Base-by-base conservation (phyloP, 2,888 invertebrate species). In the Heliconius sara region DNA sequence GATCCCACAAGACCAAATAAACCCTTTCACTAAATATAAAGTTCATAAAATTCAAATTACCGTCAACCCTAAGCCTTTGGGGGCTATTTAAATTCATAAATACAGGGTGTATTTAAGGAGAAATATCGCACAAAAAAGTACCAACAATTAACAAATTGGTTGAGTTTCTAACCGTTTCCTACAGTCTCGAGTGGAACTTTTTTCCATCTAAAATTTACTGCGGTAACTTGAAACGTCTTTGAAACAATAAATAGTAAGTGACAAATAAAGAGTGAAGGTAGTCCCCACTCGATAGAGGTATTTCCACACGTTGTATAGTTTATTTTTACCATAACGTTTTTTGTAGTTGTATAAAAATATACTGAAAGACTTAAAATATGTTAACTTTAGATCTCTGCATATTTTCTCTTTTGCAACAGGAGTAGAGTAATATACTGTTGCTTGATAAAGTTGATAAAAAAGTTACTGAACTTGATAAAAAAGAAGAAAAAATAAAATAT, bases 101-200 rank as follows among this genome's bases (percentile, higher is more conserved):
- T 94, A 94, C 90, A 70, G 70, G 3, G 25, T 43, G 88, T 88
- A 87, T 87, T 88, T 87, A 86, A 86, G 83, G 85, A 86, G 87
- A 90, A 91, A 91, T 88, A 87, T 87, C 85, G 84, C 78, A 83
- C 84, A 90, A 90, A 92, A 93, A 92, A 93, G 85, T 85, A 91
- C 93, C 93, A 91, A 93, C 95, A 93, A 95, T 95, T 94, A 95
- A 94, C 95, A 93, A 94, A 94, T 94, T 88, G 92, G 88, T 90
- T 86, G 90, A 89, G 88, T 89, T 91, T 91, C 93, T 93, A 93
- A 90, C 89, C 89, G 87, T 87, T 92, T 92, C 91, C 92, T 90
- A 86, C 87, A 86, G 86, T 87, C 87, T 78, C 80, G 82, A 88
- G 85, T 84, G 84, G 86, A 86, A 87, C 19, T 84, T 85, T 84